Base-by-base conservation (phyloP, 2,888 invertebrate genomes). In the Stratiomys singularior region DNA sequence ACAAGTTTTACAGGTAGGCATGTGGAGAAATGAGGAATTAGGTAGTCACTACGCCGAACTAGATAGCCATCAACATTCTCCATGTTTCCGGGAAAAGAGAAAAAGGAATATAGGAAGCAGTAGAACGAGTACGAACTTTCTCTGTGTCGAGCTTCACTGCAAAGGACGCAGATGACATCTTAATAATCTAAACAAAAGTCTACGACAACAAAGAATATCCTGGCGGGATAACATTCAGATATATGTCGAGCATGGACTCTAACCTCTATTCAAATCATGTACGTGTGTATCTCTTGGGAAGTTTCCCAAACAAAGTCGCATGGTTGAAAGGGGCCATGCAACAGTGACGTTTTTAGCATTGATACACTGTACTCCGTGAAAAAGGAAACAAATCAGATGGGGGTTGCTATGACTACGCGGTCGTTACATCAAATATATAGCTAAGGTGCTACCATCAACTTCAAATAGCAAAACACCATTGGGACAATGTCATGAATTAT, bases 151-250 rank as follows among this genome's bases (percentile, higher is more conserved):
- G 30, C 15, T 60, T 37, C 47, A 9, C 44, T 9, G 64, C 28
- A 15, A n/a, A 18, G 9, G 47, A 52, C 4, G 15, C 18, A 30
- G 23, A 46, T 46, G 69, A 9, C 37, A 37, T 72, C 23, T 56
- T 27, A 58, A 74, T 74, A 74, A 74, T 60, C 74, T 72, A 56
- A 72, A 56, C 56, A 21, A 23, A 23, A 72, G 30, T 72, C 74
- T 37, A 37, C 60, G 47, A 25, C 69, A 47, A 18, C 67, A 44
- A 67, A 21, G 7, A 18, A 23, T 1, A 21, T 11, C 5, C 11
- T 2, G 9, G 46, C 21, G 46, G 46, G 23, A 37, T 37, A 44
- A 21, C 11, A 23, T 21, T 60, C 23, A 37, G 37, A 37, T 37
- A 37, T 9, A 37, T 11, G 60, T 21, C 23, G 13, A 60, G 23